Conservation (phyloP, 1,140 invertebrate genomes). For the Scaptomyza pallida region DNA sequence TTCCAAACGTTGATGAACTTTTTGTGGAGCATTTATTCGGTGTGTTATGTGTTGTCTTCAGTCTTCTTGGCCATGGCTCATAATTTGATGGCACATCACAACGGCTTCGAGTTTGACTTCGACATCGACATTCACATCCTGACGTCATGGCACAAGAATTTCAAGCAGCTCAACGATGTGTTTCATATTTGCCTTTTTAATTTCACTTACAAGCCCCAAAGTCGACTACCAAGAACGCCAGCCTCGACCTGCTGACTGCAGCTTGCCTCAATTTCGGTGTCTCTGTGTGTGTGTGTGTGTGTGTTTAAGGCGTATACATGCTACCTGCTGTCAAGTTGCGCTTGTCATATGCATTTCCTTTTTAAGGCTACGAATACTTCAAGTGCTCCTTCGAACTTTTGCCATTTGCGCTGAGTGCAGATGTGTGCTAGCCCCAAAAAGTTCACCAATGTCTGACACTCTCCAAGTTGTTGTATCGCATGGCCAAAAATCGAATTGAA, state of each 20-base stretch:
- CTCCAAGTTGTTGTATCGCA: constrained; percentile 6
- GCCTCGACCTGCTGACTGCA: constrained; percentile 8
- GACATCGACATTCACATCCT: constrained; percentile 43
- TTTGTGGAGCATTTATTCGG: constrained; percentile 61
- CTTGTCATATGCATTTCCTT: constrained; percentile 74
- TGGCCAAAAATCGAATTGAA: constrained; percentile 65
- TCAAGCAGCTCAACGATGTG: constrained; percentile 67
- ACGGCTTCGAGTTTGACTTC: no score
- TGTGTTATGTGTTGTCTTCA: constrained; percentile 44
- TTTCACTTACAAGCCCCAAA: constrained; percentile 61
- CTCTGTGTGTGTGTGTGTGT: no score
- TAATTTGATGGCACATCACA: constrained; percentile 68
- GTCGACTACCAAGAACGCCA: constrained; percentile 11
- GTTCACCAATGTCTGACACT: not conserved
- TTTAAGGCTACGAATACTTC: constrained; percentile 47
- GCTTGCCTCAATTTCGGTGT: no score
- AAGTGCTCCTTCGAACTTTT: constrained; percentile 45
- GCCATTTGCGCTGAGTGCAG: constrained; percentile 42
- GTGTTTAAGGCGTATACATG: not conserved
- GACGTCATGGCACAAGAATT: constrained; percentile 60
- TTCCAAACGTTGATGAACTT: constrained; percentile 65
- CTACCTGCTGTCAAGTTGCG: constrained; percentile 38
- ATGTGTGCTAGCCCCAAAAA: constrained; percentile 14
- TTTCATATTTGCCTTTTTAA: constrained; percentile 71
- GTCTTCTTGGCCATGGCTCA: constrained; percentile 45